phyloP scores from a whole-genome alignment of 1,140 invertebrate species.

The Drosophila leontia region DNA sequence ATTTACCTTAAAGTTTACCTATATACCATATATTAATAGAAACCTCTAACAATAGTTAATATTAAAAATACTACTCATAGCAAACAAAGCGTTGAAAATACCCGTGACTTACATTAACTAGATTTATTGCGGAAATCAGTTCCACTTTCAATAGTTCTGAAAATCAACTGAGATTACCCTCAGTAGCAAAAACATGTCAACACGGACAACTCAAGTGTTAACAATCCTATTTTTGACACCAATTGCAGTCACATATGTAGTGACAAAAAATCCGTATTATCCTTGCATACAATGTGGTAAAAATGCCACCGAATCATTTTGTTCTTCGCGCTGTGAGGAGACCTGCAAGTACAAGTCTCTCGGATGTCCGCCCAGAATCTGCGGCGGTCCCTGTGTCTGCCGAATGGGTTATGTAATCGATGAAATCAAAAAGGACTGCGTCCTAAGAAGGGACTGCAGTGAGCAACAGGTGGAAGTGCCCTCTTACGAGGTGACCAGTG shows the following conservation, averaged over 20 bases:
- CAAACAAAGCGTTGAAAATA: background rate
- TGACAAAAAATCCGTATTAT: background rate
- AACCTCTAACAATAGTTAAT: background rate
- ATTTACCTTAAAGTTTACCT: background rate
- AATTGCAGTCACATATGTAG: background rate
- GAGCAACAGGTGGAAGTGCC: conserved; percentile 10
- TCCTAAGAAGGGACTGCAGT: conserved; percentile 2
- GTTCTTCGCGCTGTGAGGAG: conserved; percentile 13
- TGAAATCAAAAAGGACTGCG: background rate
- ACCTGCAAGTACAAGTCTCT: conserved; percentile 28
- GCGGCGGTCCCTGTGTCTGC: conserved; percentile 5
- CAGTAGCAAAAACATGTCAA: background rate
- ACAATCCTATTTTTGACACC: background rate
- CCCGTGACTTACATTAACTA: background rate
- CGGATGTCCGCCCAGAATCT: conserved; percentile 1
- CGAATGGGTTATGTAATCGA: background rate
- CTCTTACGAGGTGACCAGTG: conserved; percentile 11
- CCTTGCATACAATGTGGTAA: background rate
- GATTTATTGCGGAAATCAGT: conserved; percentile 7
- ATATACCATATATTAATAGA: too few relatives aligned
- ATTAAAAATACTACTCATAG: background rate
- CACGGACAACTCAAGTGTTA: background rate
- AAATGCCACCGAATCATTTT: conserved; percentile 7
- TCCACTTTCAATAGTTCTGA: conserved; percentile 5
- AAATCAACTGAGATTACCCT: too few relatives aligned